These are phyloP conservation scores for Elmis aenea DNA, from an alignment of 2,888 invertebrate genomes.

Conservation along the genomic window DNA sequence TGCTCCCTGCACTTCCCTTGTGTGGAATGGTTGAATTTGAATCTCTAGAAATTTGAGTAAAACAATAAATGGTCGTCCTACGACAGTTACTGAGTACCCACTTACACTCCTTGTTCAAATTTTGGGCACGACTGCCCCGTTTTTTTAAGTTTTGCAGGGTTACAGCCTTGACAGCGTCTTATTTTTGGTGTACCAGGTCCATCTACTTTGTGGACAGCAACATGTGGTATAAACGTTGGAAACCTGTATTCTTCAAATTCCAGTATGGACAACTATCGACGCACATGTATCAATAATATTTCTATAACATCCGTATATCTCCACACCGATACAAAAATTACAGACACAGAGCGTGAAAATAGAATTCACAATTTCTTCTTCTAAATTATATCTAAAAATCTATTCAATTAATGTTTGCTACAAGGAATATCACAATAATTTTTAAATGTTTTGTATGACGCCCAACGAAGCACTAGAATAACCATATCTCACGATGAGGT, in stretches of 20 bases:
- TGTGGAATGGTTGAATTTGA: conserved; percentile 44
- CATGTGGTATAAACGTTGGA: conserved; percentile 35
- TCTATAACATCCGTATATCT: no score
- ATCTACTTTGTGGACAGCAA: conserved; percentile 11
- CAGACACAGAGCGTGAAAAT: no score
- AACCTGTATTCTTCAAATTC: conserved; percentile 39
- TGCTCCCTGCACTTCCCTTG: conserved; percentile 37
- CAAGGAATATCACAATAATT: no score
- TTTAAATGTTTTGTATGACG: no score
- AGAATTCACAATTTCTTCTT: no score
- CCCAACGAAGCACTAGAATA: no score
- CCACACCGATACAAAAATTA: no score
- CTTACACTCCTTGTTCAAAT: conserved; percentile 45
- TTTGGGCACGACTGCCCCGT: conserved; percentile 48
- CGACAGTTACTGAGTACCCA: conserved; percentile 8
- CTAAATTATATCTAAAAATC: no score
- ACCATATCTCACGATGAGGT: no score
- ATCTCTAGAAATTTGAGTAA: conserved; percentile 36
- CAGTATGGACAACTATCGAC: no score
- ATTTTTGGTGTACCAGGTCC: conserved; percentile 7
- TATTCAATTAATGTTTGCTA: no score
- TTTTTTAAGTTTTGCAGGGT: conserved; percentile 40
- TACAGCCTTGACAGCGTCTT: conserved; percentile 24
- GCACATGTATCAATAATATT: no score
- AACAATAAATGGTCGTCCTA: background rate